Evolutionary conservation across 2,888 invertebrate genomes (phyloP), one percentile per base, ranked within the genome.

Genomic region (Calliopum simillimum): DNA sequence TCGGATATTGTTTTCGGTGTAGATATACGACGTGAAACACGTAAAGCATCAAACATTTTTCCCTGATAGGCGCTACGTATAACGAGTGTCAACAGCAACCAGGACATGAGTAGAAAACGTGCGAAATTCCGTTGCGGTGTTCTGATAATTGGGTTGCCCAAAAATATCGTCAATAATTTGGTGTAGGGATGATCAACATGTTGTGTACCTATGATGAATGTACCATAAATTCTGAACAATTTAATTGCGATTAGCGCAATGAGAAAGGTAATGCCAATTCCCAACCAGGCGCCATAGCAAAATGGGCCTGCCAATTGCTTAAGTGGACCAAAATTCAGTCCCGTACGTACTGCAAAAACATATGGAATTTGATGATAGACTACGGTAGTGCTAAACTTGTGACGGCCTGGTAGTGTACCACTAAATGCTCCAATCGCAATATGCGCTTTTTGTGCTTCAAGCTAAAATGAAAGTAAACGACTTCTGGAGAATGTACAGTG

Each of bases 61-160:
- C 81, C 83, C 72, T 84, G 84, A 62, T 84, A 85, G 43, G 82
- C 82, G 47, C 78, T 80, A 2, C 84, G 81, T 43, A 85, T 56
- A 11, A 84, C 76, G 3, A 84, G 64, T 0, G 80, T 78, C 2
- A 77, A 68, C 1, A 82, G 44, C 11, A 85, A 53, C 84, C 83
- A 84, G 11, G 75, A 58, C 59, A 77, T 72, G 3, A 84, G 44
- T 6, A 83, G 63, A n/a, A 79, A 79, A 0, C 84, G 80, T 2
- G 81, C 73, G n/a, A 81, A 78, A 3, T 75, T 77, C 1, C 73
- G 62, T 3, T 66, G 69, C 0, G 84, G 81, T 1, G 41, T 46
- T 0, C 33, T 43, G 1, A 73, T 74, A 2, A 84, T 63, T 3
- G 82, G 74, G 14, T 79, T 79, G 0, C 85, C 84, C 14, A 82